Evolutionary conservation across 2,113 vertebrate species (phyloP).

Genomic region (Spea bombifrons): DNA sequence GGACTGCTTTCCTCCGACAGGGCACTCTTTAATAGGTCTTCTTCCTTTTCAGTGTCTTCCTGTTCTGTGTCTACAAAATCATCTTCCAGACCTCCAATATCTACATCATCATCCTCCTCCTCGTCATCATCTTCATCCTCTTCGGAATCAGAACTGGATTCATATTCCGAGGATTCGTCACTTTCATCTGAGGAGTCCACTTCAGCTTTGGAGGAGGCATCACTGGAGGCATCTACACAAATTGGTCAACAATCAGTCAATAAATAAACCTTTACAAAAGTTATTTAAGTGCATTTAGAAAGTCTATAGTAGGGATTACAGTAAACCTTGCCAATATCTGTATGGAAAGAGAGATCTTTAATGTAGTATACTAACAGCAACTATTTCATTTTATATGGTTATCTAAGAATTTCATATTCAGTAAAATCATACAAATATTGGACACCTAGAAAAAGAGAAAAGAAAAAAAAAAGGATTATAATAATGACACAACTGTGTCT

Average conservation of each 20-base stretch:
- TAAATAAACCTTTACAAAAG: background rate
- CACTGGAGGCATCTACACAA: conserved; percentile 67
- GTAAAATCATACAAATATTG: too few species aligned
- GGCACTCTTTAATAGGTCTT: conserved; percentile 22
- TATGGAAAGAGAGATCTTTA: too few species aligned
- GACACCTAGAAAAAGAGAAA: too few species aligned
- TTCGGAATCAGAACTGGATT: conserved; percentile 78
- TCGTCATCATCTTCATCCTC: conserved; percentile 68
- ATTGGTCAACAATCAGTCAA: conserved; percentile 33
- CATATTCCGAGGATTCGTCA: conserved; percentile 82
- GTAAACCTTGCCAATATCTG: too few species aligned
- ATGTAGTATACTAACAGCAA: too few species aligned
- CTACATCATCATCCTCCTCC: conserved; percentile 59
- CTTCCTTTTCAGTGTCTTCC: conserved; percentile 49
- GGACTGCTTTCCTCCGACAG: conserved; percentile 25
- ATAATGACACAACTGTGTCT: too few species aligned
- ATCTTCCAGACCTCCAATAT: conserved; percentile 50
- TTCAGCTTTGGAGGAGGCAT: conserved; percentile 72
- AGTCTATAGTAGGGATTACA: too few species aligned
- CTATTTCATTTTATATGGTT: too few species aligned
- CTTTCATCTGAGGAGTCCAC: conserved; percentile 76
- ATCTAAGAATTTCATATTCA: too few species aligned
- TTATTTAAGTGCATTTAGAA: too few species aligned
- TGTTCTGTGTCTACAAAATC: conserved; percentile 50
- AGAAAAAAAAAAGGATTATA: too few species aligned